Conservation (phyloP, 2,888 invertebrate genomes). For the Deilephila elpenor region DNA sequence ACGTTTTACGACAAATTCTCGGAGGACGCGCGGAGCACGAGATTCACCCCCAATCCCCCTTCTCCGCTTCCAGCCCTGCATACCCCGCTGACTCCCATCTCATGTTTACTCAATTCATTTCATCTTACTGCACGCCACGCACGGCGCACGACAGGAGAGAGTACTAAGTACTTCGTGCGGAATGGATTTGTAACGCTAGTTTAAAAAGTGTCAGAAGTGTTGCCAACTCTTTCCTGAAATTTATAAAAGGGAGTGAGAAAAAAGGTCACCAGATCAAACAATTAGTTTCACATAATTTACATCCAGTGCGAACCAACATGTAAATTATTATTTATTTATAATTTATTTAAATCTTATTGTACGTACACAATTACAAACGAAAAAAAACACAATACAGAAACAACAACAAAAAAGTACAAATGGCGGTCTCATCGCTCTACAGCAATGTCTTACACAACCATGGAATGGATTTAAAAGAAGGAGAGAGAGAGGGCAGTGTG, state of each 20-base stretch:
- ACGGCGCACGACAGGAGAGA: background rate
- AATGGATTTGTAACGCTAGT: background rate
- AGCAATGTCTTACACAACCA: too few species aligned
- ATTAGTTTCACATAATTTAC: background rate
- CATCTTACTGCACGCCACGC: background rate
- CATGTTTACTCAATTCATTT: background rate
- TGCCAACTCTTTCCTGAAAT: conserved; percentile 1
- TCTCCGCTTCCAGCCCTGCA: background rate
- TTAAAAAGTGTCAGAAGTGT: background rate
- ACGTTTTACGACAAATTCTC: conserved; percentile 12
- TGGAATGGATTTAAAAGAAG: too few species aligned
- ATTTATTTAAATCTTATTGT: too few species aligned
- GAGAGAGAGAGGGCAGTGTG: too few species aligned
- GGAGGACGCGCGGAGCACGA: conserved; percentile 5
- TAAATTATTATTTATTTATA: too few species aligned
- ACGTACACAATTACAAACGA: too few species aligned
- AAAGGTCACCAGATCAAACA: background rate
- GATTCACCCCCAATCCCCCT: background rate
- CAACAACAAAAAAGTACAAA: too few species aligned
- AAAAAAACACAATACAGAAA: too few species aligned
- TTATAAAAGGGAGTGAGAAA: background rate
- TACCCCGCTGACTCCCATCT: background rate
- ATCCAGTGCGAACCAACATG: too few species aligned
- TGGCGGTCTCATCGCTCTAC: too few species aligned
- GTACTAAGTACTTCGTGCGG: background rate